Evolutionary conservation across 1,140 invertebrate genomes (phyloP).

Genomic region (Drosophila simulans): DNA sequence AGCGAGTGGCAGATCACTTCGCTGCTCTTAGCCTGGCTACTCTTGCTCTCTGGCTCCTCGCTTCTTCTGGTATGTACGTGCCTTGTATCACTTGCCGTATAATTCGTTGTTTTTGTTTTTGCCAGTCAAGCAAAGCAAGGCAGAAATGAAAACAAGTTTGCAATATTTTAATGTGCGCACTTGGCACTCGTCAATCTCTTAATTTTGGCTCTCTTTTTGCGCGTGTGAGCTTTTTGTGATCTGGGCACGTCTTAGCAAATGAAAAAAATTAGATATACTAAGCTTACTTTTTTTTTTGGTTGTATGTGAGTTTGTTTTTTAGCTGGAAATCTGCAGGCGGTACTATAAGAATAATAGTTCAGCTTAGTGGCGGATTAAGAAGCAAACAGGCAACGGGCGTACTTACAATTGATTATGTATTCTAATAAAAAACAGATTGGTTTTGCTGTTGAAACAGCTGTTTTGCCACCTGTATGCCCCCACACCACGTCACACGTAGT

Average conservation of each 20-base stretch:
- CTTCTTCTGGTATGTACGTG: conserved; percentile 68
- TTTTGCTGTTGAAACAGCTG: conserved; percentile 74
- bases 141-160: conserved; percentile 79
- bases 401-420: conserved; percentile 54
- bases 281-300: conserved; percentile 59
- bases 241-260: conserved; percentile 69
- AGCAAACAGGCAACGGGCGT: conserved; percentile 27
- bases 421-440: conserved; percentile 42
- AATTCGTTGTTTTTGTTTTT: conserved; percentile 44
- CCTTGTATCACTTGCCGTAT: conserved; percentile 72
- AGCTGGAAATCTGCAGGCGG: conserved; percentile 53
- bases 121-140: conserved; percentile 62
- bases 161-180: conserved; percentile 82
- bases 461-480: conserved; percentile 67
- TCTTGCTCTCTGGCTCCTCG: conserved; percentile 41
- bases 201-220: conserved; percentile 20
- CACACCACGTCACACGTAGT: conserved; percentile 67
- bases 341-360: conserved; percentile 54
- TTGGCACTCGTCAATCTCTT: conserved; percentile 67
- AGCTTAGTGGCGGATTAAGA: conserved; percentile 50
- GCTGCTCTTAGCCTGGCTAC: conserved; percentile 32
- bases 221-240: conserved; percentile 15
- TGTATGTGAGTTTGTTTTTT: conserved; percentile 23
- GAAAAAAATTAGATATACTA: conserved; percentile 17
- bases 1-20: conserved; percentile 62